These are phyloP conservation scores for Polypterus senegalus DNA, from an alignment of 2,113 vertebrate genomes.

Conservation along the genomic window DNA sequence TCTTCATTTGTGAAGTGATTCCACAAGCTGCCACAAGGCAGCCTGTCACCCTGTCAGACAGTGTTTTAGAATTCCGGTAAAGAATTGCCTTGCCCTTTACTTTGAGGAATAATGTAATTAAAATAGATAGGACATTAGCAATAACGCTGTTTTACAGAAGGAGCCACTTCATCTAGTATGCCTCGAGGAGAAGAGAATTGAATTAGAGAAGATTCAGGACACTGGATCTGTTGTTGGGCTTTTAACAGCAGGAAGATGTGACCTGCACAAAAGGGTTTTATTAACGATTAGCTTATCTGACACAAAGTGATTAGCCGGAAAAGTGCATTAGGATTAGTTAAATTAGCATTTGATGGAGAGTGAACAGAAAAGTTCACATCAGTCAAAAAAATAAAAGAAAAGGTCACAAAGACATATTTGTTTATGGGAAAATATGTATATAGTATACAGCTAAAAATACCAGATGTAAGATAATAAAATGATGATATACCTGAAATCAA, in stretches of 20 bases:
- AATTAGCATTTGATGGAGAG: background rate
- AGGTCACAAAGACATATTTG: too few relatives aligned
- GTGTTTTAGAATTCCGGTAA: background rate
- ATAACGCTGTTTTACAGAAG: background rate
- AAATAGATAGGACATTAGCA: background rate
- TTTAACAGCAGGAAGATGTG: background rate
- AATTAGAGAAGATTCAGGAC: background rate
- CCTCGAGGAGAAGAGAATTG: background rate
- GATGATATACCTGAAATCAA: too few relatives aligned
- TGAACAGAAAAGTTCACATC: background rate
- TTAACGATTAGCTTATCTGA: slow-evolving; percentile 3
- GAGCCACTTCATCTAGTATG: background rate
- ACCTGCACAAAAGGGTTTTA: background rate
- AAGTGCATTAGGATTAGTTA: background rate
- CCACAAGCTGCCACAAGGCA: too few relatives aligned
- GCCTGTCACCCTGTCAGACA: too few relatives aligned
- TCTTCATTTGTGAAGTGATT: too few relatives aligned
- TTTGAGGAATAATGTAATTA: background rate
- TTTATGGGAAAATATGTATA: too few relatives aligned
- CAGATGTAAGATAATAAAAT: too few relatives aligned
- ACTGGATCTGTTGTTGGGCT: background rate
- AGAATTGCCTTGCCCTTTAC: background rate
- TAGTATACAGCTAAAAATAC: too few relatives aligned
- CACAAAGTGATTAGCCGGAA: background rate
- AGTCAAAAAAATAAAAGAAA: background rate